Conservation (phyloP, 2,797 vertebrate genomes). For the Epinephelus malabaricus region DNA sequence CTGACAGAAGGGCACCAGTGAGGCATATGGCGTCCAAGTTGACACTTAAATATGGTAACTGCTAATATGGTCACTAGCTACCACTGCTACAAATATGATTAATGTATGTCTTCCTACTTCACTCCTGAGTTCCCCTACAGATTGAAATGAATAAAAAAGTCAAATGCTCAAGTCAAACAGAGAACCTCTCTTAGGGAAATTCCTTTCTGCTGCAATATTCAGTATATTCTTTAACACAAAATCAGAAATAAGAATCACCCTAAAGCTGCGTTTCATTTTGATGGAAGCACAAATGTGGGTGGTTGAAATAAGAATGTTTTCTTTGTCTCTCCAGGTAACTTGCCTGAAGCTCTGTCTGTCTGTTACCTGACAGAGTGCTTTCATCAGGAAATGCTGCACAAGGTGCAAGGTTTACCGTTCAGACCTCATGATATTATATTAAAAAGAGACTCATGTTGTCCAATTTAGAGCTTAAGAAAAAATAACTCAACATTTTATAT, state of each 20-base stretch:
- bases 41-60: too few species aligned
- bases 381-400: conserved; percentile 23
- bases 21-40: not conserved
- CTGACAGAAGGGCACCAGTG: not conserved
- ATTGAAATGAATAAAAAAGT: not conserved
- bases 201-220: not conserved
- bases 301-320: conserved; percentile 44
- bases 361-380: conserved; percentile 37
- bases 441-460: not conserved
- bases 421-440: not conserved
- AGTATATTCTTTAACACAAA: conserved; percentile 15
- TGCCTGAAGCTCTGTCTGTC: conserved; percentile 45
- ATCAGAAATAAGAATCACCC: conserved; percentile 24
- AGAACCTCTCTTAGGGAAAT: not conserved
- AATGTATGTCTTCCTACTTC: not conserved
- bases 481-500: not conserved
- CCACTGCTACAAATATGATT: not conserved
- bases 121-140: not conserved
- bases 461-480: too few species aligned
- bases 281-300: conserved; percentile 13
- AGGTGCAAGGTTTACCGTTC: not conserved
- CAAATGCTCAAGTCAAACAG: not conserved
- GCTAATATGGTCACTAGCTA: not conserved
- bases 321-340: conserved; percentile 53
- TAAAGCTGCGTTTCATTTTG: conserved; percentile 27